A percentile compares a stretch with the other conserved stretches of the same genome.
Evolutionary conservation across 2,888 invertebrate genomes (phyloP).

Genomic region (Acanthosepion lycidas): DNA sequence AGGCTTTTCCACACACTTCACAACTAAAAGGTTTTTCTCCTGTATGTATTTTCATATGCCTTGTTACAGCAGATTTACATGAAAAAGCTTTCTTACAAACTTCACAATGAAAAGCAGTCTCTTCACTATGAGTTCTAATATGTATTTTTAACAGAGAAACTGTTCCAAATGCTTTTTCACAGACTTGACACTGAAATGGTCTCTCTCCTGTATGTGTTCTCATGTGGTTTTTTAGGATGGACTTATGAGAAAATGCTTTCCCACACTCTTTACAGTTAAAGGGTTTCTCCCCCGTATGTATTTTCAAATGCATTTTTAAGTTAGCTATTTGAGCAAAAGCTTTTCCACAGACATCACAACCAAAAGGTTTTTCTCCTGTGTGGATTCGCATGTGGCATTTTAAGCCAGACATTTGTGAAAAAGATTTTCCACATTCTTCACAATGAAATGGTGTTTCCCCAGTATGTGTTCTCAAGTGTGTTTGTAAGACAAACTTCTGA

Average conservation of each 20-base stretch:
- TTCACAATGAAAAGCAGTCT: background rate
- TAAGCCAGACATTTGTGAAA: background rate
- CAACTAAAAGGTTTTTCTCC: slow-evolving; percentile 1
- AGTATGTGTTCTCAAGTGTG: slow-evolving; percentile 11
- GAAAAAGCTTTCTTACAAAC: background rate
- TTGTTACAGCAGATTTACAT: background rate
- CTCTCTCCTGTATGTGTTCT: slow-evolving; percentile 25
- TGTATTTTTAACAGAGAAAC: background rate
- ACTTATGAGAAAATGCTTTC: background rate
- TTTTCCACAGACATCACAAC: slow-evolving; percentile 1
- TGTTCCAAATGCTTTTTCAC: background rate
- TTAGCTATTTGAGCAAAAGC: background rate
- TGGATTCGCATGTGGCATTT: background rate
- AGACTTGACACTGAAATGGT: background rate
- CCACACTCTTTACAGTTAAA: background rate
- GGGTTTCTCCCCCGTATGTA: slow-evolving; percentile 37
- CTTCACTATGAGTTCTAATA: background rate
- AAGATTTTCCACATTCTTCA: slow-evolving; percentile 35
- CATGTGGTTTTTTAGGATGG: background rate
- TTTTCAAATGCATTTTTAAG: background rate
- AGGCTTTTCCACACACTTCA: background rate
- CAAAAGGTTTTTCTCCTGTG: slow-evolving; percentile 34
- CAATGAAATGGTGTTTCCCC: background rate
- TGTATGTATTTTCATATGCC: background rate
- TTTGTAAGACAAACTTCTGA: background rate